A percentile compares a stretch with the other conserved stretches of the same genome.
Evolutionary conservation across 2,113 vertebrate species (phyloP).

Genomic region (Hemicordylus capensis): DNA sequence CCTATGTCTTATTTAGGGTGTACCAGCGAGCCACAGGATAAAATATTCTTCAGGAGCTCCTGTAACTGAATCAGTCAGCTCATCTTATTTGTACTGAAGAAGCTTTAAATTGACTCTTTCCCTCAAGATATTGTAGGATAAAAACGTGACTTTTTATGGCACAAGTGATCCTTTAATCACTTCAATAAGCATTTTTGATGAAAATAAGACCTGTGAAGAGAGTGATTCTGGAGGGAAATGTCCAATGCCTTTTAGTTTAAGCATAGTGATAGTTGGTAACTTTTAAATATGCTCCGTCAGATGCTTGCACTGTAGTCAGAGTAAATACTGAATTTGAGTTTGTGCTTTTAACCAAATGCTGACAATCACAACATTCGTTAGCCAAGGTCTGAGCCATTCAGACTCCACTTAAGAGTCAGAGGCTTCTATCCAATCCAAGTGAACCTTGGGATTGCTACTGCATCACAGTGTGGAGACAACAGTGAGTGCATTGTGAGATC

Average conservation of each 20-base stretch:
- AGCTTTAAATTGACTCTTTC: conserved; percentile 9
- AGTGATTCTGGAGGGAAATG: background rate
- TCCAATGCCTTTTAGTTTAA: conserved; percentile 48
- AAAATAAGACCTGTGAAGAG: background rate
- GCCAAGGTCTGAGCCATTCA: background rate
- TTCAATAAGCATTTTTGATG: background rate
- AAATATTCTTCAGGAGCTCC: background rate
- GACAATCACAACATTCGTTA: conserved; percentile 2
- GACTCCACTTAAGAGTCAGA: background rate
- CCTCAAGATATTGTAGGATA: background rate
- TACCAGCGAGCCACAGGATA: background rate
- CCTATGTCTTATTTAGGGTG: conserved; percentile 6
- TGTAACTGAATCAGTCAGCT: background rate
- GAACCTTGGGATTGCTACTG: background rate
- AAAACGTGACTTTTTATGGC: background rate
- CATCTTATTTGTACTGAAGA: background rate
- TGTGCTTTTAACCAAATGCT: conserved; percentile 31
- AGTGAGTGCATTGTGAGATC: background rate
- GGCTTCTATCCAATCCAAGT: background rate
- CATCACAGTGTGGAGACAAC: background rate
- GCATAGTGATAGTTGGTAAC: conserved; percentile 17
- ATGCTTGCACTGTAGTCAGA: conserved; percentile 34
- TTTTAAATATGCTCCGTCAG: conserved; percentile 11
- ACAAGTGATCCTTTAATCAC: background rate
- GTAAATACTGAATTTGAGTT: conserved; percentile 6